These are phyloP conservation scores for Troides aeacus DNA, from an alignment of 2,888 invertebrate genomes.

Conservation along the genomic window DNA sequence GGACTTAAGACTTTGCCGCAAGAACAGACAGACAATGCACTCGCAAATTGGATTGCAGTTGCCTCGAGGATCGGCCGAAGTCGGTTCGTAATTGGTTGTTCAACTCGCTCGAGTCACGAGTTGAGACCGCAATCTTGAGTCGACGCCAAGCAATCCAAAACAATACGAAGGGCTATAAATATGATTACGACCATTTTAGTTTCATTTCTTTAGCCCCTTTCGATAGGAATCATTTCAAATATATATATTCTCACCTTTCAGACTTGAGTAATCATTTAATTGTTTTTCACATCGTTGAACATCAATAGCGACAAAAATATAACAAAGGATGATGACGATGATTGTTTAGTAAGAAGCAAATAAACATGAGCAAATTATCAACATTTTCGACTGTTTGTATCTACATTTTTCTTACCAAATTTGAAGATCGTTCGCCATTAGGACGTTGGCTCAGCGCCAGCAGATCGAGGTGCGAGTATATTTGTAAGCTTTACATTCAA, in stretches of 20 bases:
- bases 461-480: slow-evolving; percentile 68
- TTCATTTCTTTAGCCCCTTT: background rate
- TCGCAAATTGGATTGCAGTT: slow-evolving; percentile 71
- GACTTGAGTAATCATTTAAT: background rate
- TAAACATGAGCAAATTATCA: background rate
- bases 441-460: slow-evolving; percentile 70
- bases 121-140: slow-evolving; percentile 37
- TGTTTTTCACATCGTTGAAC: background rate
- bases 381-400: slow-evolving; percentile 1
- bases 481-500: slow-evolving; percentile 75
- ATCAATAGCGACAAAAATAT: too few species aligned
- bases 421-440: slow-evolving; percentile 69
- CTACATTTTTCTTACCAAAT: slow-evolving; percentile 61
- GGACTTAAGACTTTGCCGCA: slow-evolving; percentile 18
- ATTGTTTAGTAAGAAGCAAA: too few species aligned
- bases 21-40: slow-evolving; percentile 61
- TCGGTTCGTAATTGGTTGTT: slow-evolving; percentile 61
- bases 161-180: slow-evolving; percentile 24
- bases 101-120: slow-evolving; percentile 49
- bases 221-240: background rate
- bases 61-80: slow-evolving; percentile 53
- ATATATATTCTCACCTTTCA: background rate
- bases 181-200: slow-evolving; percentile 20
- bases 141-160: slow-evolving; percentile 28
- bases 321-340: too few species aligned